A percentile compares a stretch with the other conserved stretches of the same genome.
Evolutionary conservation across 1,140 invertebrate genomes (phyloP).

Genomic region (Neodiprion virginianus): DNA sequence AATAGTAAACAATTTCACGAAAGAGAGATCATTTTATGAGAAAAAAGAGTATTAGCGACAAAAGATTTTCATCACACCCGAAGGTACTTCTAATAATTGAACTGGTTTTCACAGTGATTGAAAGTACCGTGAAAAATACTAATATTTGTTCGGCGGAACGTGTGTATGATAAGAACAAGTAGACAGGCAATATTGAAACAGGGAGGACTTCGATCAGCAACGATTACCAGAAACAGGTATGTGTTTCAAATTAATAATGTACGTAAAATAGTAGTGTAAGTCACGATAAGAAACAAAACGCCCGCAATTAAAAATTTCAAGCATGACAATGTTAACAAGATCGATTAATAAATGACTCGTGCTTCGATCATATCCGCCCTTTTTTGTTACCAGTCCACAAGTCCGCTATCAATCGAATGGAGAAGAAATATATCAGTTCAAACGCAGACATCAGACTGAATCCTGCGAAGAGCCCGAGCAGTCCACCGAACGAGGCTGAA

Average conservation of each 20-base stretch:
- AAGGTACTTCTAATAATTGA: no score
- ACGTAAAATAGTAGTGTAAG: not conserved
- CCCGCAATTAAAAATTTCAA: not conserved
- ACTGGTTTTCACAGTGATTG: no score
- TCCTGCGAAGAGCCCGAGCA: slow-evolving; percentile 70
- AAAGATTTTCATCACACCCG: no score
- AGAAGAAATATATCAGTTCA: slow-evolving; percentile 71
- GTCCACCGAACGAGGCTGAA: slow-evolving; percentile 73
- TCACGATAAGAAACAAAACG: not conserved
- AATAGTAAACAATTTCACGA: no score
- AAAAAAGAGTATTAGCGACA: no score
- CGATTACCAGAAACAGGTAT: not conserved
- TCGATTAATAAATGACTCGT: not conserved
- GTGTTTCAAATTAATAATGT: not conserved
- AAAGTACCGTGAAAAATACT: no score
- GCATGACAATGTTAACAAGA: no score
- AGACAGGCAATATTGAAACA: no score
- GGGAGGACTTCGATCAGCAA: no score
- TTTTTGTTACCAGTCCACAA: slow-evolving; percentile 7
- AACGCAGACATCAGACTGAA: slow-evolving; percentile 73
- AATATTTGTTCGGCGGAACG: no score
- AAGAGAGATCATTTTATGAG: no score
- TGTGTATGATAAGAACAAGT: no score
- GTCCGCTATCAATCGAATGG: slow-evolving; percentile 60
- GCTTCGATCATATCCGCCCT: not conserved